Evolutionary conservation across 2,888 invertebrate genomes (phyloP).

Genomic region (Hartigia nigra): DNA sequence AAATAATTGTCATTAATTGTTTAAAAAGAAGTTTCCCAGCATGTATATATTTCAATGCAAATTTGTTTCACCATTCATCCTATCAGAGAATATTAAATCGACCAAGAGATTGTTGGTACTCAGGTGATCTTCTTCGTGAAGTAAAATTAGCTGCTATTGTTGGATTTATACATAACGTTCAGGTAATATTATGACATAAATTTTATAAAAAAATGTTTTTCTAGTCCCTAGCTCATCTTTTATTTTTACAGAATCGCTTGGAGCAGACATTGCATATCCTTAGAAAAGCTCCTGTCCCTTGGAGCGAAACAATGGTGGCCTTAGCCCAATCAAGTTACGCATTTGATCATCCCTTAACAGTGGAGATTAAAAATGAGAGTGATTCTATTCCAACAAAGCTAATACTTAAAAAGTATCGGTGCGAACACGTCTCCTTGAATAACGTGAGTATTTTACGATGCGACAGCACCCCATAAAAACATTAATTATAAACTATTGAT

Average conservation of each 20-base stretch:
- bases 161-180: conserved; percentile 50
- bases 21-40: background rate
- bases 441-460: conserved; percentile 49
- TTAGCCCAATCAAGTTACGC: conserved; percentile 52
- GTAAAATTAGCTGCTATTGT: conserved; percentile 49
- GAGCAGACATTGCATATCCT: conserved; percentile 55
- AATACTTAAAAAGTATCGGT: conserved; percentile 66
- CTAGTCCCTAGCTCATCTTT: conserved; percentile 2
- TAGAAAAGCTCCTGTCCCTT: conserved; percentile 62
- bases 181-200: conserved; percentile 36
- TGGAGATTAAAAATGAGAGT: conserved; percentile 58
- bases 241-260: conserved; percentile 49
- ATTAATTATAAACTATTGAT: conserved; percentile 8
- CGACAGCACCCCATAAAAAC: conserved; percentile 3
- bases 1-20: conserved; percentile 21
- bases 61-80: background rate
- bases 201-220: background rate
- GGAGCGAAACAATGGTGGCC: conserved; percentile 56
- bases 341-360: conserved; percentile 58
- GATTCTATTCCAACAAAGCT: conserved; percentile 64
- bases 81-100: conserved; percentile 46
- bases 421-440: conserved; percentile 52
- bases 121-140: conserved; percentile 63
- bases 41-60: background rate
- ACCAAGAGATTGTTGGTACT: conserved; percentile 56